Evolutionary conservation across 2,113 vertebrate species (phyloP), one percentile per base, ranked within the genome.

Genomic region (Arvicanthis niloticus): DNA sequence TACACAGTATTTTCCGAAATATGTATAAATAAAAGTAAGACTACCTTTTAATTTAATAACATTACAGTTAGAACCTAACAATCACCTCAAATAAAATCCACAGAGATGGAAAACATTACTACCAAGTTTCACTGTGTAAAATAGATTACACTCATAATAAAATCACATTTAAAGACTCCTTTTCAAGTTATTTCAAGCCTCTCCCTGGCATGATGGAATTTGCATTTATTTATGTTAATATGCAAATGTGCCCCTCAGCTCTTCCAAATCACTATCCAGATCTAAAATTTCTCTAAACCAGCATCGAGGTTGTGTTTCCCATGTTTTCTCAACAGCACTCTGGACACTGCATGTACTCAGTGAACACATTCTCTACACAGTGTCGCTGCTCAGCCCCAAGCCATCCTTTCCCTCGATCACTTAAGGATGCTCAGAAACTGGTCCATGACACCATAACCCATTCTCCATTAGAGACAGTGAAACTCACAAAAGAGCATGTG

Each of bases 161-260:
- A 96, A 88, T 76, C 48, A 93, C 45, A 91, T 48, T 82, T 80
- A 75, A 93, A 94, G 26, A 77, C 26, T 60, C 29, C 72, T 95
- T 87, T 96, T 95, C 87, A 96, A 86, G 37, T 89, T 95, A 94
- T 94, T 91, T 95, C 81, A 89, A 68, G 73, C 60, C 21, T 91
- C 75, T 95, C 51, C 65, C n/a, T 85, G 51, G 29, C 92, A 86
- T 87, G n/a, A 88, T 87, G 80, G 95, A 97, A 91, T 94, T 88
- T 95, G 56, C 93, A 78, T 96, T 94, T 96, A 93, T 94, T 96
- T 94, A 97, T 91, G 42, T 89, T 96, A 53, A 89, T 91, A 95
- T 40, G 72, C 76, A 95, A 89, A 97, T 91, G 29, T 95, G 29
- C 26, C 37, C 67, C 24, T 94, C 72, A 31, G 2, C 51, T 78